phyloP scores from a whole-genome alignment of 2,113 vertebrate genomes.

The Leptosomus discolor region DNA sequence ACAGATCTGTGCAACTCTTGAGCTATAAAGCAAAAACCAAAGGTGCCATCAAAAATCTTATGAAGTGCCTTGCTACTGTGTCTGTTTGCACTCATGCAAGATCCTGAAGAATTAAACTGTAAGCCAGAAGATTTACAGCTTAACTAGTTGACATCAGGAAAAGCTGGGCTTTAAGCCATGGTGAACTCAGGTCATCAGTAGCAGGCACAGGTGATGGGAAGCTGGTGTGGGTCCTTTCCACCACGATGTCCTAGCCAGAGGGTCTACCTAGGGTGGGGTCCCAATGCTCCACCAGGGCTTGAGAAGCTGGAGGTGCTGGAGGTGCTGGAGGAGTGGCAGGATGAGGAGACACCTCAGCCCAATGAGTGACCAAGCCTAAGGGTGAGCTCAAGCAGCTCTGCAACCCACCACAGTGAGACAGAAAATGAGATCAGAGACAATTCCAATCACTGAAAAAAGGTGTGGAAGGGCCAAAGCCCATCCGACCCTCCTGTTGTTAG shows the following conservation, averaged over 20 bases:
- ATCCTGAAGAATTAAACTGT: not conserved
- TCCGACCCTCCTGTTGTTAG: rapidly evolving
- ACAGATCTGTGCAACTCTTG: not conserved
- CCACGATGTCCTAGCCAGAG: not conserved
- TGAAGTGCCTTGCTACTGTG: not conserved
- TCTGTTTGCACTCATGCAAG: not conserved
- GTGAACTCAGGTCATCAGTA: not conserved
- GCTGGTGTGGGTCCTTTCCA: not conserved
- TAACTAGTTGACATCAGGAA: not conserved
- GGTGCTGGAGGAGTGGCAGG: not conserved
- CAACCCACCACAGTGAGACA: rapidly evolving
- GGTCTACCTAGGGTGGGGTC: not conserved
- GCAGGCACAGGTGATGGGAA: not conserved
- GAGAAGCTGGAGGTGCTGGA: not conserved
- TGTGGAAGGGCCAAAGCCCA: not conserved
- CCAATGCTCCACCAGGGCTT: rapidly evolving
- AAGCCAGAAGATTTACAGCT: not conserved
- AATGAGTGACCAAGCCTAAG: not conserved
- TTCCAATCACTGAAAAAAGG: not conserved
- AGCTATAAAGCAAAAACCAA: not conserved
- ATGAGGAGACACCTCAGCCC: not conserved
- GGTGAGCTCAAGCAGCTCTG: not conserved
- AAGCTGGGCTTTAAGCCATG: not conserved
- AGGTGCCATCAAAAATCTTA: not conserved
- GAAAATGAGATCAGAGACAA: not conserved